Evolutionary conservation across 2,113 vertebrate genomes (phyloP).

Genomic region (Syngnathus scovelli): DNA sequence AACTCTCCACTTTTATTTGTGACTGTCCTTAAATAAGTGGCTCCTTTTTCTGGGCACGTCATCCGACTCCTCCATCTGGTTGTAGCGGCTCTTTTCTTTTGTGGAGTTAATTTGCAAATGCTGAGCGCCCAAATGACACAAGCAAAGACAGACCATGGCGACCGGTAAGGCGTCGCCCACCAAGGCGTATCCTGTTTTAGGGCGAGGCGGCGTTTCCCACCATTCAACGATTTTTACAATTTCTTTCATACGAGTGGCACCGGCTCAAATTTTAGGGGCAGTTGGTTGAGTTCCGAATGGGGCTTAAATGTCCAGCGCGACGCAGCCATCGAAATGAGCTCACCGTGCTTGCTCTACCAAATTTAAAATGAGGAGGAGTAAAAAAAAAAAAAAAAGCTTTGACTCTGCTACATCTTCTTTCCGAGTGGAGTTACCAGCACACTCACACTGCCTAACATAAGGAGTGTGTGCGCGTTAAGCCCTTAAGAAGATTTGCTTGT

Average conservation of each 20-base stretch:
- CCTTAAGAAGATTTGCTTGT: conserved; percentile 58
- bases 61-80: not conserved
- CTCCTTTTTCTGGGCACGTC: not conserved
- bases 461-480: conserved; percentile 46
- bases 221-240: not conserved
- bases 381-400: too few species aligned
- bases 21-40: too few species aligned
- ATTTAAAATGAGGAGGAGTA: too few species aligned
- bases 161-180: not conserved
- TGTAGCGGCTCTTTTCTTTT: conserved; percentile 2
- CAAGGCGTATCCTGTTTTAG: not conserved
- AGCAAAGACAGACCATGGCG: not conserved
- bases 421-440: conserved; percentile 38
- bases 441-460: conserved; percentile 1
- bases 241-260: too few species aligned
- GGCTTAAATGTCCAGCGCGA: too few species aligned
- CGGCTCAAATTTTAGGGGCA: too few species aligned
- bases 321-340: too few species aligned
- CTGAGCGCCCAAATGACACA: not conserved
- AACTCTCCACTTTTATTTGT: not conserved
- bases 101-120: not conserved
- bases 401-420: too few species aligned
- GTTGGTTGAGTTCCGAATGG: too few species aligned
- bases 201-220: not conserved
- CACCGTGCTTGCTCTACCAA: too few species aligned